Evolutionary conservation across 2,113 vertebrate genomes (phyloP).

Genomic region (Hippopotamus amphibius): DNA sequence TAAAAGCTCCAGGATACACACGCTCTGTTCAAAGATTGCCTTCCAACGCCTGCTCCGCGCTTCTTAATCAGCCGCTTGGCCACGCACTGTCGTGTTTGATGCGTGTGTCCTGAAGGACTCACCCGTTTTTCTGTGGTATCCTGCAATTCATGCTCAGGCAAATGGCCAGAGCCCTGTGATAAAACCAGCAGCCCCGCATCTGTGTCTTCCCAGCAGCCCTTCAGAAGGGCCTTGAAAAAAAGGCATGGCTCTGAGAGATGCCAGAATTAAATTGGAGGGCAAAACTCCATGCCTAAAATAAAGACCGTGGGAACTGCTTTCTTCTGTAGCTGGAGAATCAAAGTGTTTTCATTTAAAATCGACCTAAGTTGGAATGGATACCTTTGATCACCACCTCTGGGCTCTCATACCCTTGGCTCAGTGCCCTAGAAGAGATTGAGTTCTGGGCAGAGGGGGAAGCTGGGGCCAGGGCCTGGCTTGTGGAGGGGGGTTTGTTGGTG

Average conservation of each 20-base stretch:
- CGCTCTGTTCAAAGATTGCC: neutral
- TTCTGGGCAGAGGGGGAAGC: neutral
- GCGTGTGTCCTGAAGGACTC: neutral
- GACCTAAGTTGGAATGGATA: neutral
- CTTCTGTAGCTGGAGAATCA: slow-evolving; percentile 15
- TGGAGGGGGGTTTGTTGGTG: neutral
- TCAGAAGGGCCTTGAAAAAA: neutral
- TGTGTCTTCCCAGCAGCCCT: neutral
- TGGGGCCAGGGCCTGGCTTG: neutral
- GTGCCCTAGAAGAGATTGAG: neutral
- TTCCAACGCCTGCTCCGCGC: fast-evolving
- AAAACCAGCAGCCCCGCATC: neutral
- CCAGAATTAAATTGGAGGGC: neutral
- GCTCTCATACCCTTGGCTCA: neutral
- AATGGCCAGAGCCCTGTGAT: neutral
- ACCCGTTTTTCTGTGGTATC: fast-evolving
- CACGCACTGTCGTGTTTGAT: fast-evolving
- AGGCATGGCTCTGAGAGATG: neutral
- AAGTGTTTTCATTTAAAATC: slow-evolving; percentile 64
- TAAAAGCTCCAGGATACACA: neutral
- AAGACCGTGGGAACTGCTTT: slow-evolving; percentile 57
- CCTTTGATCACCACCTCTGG: slow-evolving; percentile 55
- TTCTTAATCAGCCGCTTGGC: neutral
- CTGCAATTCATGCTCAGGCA: neutral
- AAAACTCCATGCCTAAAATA: neutral